Evolutionary conservation across 2,113 vertebrate genomes (phyloP), one percentile per base, ranked within the genome.

Genomic region (Limnothrissa miodon): DNA sequence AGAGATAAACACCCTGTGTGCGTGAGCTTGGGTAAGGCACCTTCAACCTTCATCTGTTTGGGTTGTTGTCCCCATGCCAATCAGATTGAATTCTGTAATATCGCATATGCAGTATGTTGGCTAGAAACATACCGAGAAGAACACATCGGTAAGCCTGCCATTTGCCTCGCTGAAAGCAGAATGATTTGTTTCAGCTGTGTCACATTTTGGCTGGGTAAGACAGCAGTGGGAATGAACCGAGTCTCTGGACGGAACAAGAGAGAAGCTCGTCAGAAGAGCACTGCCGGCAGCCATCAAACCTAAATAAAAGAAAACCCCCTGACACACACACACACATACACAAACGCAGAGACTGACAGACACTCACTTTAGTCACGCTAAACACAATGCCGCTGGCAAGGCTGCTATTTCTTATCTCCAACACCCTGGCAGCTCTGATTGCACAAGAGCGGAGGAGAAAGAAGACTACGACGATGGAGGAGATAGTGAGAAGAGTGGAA

Each of bases 361-460:
- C 29, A 13, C 29, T 74, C 66, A 33, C 11, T 74, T 74, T 33
- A 74, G 25, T 17, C 33, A 36, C 10, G 66, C 66, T 74, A 74
- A 44, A 80, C 25, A 85, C 78, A 84, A 83, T 86, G 78, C 78
- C 84, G 11, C 19, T 79, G 81, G 79, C 78, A 59, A 53, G n/a
- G 70, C 81, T 82, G 80, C 51, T 39, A 78, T 81, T 83, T 42
- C 81, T 81, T 36, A 83, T 82, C 80, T 82, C 83, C 45, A 53
- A 62, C 33, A 39, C 80, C 45, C 78, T 62, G 78, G 23, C 62
- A 74, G 74, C 42, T 51, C 80, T 83, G 85, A 88, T 85, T 59
- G 66, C 66, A 74, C 13, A 13, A 17, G 66, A 74, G 17, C 29
- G 66, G 36, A 74, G 17, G 33, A 81, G 80, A 39, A 53, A 51